A percentile compares a stretch with the other conserved stretches of the same genome.
Evolutionary conservation across 2,113 vertebrate species (phyloP).

Genomic region (Melierax canorus): DNA sequence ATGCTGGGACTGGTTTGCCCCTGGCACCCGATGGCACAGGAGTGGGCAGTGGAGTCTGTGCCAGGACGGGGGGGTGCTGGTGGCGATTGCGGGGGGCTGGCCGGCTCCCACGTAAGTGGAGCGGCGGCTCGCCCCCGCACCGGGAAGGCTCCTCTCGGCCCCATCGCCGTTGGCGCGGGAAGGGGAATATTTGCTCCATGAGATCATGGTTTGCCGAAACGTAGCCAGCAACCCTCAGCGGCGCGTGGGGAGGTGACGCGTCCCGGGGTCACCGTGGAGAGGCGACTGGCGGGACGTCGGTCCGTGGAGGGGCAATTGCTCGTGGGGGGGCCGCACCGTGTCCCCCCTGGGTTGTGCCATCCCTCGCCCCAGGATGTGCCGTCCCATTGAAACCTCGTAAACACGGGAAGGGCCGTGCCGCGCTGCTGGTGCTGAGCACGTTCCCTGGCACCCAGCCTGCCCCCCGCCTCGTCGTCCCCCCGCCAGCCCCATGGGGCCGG

Average conservation of each 20-base stretch:
- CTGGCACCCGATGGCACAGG: not conserved
- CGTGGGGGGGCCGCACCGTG: rapidly evolving
- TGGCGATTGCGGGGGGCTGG: rapidly evolving
- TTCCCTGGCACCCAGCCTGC: not conserved
- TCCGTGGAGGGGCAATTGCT: too few species aligned
- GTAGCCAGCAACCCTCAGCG: not conserved
- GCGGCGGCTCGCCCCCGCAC: not conserved
- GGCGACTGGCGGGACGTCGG: not conserved
- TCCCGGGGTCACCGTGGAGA: not conserved
- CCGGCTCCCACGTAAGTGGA: not conserved
- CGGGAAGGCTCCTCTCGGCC: slow-evolving; percentile 4
- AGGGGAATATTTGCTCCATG: slow-evolving; percentile 56
- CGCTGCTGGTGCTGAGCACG: not conserved
- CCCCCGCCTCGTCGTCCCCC: not conserved
- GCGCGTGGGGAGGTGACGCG: not conserved
- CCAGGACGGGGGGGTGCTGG: not conserved
- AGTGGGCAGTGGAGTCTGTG: not conserved
- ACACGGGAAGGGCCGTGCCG: slow-evolving; percentile 40
- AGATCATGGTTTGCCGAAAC: slow-evolving; percentile 39
- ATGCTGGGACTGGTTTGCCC: rapidly evolving
- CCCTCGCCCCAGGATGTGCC: not conserved
- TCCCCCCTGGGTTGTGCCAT: rapidly evolving
- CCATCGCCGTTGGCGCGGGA: slow-evolving; percentile 18
- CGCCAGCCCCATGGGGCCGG: rapidly evolving
- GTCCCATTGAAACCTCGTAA: not conserved